phyloP scores from a whole-genome alignment of 2,113 vertebrate genomes.

The Scomber japonicus region DNA sequence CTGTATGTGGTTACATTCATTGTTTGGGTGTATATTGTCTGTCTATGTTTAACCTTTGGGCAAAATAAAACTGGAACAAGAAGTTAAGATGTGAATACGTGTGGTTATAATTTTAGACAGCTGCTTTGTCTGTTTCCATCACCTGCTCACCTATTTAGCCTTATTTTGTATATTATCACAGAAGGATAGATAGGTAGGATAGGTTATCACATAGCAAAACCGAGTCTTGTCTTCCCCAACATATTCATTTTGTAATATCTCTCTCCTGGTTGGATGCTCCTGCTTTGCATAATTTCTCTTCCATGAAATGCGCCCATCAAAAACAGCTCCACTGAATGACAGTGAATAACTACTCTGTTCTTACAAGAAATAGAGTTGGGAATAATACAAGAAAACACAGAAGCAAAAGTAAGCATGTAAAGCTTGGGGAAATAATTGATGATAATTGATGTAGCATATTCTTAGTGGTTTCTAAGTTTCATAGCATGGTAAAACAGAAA shows the following conservation, averaged over 20 bases:
- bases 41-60: too few relatives aligned
- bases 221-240: too few relatives aligned
- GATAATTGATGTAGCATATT: too few relatives aligned
- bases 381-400: not conserved
- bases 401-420: not conserved
- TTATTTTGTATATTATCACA: not conserved
- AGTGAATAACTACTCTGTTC: too few relatives aligned
- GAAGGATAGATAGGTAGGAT: not conserved
- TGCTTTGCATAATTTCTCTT: slow-evolving; percentile 6
- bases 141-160: not conserved
- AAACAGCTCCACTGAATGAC: not conserved
- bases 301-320: not conserved
- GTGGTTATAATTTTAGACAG: not conserved
- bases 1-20: too few relatives aligned
- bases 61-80: too few relatives aligned
- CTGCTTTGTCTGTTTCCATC: not conserved
- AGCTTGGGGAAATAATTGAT: too few relatives aligned
- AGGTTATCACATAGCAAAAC: too few relatives aligned
- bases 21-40: too few relatives aligned
- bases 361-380: too few relatives aligned
- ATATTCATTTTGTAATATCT: not conserved
- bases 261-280: not conserved
- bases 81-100: not conserved
- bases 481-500: too few relatives aligned
- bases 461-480: too few relatives aligned